Conservation (phyloP, 2,797 vertebrate genomes). For the Notamacropus eugenii region DNA sequence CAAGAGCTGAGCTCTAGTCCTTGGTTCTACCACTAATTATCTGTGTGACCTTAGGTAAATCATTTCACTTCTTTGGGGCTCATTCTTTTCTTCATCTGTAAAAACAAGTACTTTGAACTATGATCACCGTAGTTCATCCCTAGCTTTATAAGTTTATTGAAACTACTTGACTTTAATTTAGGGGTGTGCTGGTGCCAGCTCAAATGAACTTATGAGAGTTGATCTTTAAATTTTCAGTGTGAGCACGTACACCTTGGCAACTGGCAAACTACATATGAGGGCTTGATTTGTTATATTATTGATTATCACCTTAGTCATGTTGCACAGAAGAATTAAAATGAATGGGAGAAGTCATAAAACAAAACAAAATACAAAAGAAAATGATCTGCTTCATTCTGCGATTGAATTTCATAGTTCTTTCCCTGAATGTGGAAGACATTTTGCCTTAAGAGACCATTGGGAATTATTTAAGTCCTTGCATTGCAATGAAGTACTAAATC, state of each 20-base stretch:
- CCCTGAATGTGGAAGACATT: no score
- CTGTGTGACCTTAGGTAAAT: not conserved
- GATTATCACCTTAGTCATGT: not conserved
- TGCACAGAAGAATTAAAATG: no score
- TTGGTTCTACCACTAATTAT: not conserved
- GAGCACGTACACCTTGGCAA: not conserved
- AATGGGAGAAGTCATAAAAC: no score
- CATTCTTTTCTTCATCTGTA: not conserved
- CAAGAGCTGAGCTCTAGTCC: not conserved
- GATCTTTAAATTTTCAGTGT: not conserved
- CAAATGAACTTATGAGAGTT: not conserved
- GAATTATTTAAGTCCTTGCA: no score
- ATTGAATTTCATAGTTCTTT: no score
- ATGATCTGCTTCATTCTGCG: no score
- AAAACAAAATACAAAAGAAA: no score
- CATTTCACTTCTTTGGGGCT: not conserved
- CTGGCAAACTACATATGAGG: not conserved
- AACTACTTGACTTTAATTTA: not conserved
- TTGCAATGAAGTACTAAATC: no score
- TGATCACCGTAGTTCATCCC: not conserved
- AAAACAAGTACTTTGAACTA: not conserved
- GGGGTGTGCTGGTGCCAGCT: not conserved
- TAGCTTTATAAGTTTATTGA: not conserved
- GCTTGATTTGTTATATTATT: not conserved
- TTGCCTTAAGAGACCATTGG: no score